These are phyloP conservation scores for Drosophila melanosoma DNA, from an alignment of 2,888 invertebrate species.

Conservation along the genomic window DNA sequence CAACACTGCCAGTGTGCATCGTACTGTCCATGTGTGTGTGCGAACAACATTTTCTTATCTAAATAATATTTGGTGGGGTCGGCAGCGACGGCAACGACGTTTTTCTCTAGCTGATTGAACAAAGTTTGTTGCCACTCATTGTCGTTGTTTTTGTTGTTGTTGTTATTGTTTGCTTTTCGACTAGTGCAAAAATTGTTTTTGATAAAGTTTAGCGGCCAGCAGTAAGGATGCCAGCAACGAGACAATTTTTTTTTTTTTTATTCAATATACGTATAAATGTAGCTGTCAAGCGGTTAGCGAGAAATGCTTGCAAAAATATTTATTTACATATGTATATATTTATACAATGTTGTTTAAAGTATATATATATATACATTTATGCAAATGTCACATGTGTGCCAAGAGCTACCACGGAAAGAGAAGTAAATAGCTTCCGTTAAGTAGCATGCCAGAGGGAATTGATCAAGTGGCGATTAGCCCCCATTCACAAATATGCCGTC, in stretches of 20 bases:
- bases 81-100: slow-evolving; percentile 51
- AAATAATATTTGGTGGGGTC: slow-evolving; percentile 73
- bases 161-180: slow-evolving; percentile 47
- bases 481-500: background rate
- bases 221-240: slow-evolving; percentile 38
- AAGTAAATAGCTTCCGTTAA: background rate
- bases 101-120: slow-evolving; percentile 74
- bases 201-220: slow-evolving; percentile 54
- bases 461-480: background rate
- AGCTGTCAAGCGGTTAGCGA: slow-evolving; percentile 39
- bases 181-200: slow-evolving; percentile 51
- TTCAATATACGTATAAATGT: slow-evolving; percentile 16
- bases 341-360: background rate
- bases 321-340: slow-evolving; percentile 23
- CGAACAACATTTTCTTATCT: slow-evolving; percentile 75
- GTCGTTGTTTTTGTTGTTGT: slow-evolving; percentile 27
- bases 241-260: slow-evolving; percentile 6
- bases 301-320: slow-evolving; percentile 33
- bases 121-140: slow-evolving; percentile 62
- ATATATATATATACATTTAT: background rate
- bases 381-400: background rate
- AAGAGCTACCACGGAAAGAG: background rate
- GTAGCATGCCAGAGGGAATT: background rate
- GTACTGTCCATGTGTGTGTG: slow-evolving; percentile 22
- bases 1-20: background rate